Percentiles rank a stretch among this genome's conserved stretches.
These are phyloP conservation scores for Schlechtendalia chinensis DNA, from an alignment of 1,140 invertebrate species.

Conservation along the genomic window DNA sequence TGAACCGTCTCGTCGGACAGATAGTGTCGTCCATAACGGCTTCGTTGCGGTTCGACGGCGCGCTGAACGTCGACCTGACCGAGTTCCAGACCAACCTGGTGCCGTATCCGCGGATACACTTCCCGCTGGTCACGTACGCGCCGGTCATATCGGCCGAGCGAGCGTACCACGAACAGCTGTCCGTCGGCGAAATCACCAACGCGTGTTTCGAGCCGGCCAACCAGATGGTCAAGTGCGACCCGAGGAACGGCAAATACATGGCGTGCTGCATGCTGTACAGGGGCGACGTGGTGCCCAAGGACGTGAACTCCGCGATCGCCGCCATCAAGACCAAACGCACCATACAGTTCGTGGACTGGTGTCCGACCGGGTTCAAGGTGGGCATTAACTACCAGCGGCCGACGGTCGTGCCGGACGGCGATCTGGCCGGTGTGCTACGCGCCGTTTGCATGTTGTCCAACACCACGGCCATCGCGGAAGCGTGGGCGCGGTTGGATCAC, in stretches of 20 bases:
- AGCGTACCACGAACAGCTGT: conserved; percentile 80
- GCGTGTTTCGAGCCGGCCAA: conserved; percentile 86
- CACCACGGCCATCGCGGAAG: conserved; percentile 69
- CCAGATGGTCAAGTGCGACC: conserved; percentile 93
- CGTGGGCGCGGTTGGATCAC: conserved; percentile 71
- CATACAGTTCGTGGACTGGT: conserved; percentile 53
- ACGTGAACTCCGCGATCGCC: conserved; percentile 79
- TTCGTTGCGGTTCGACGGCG: conserved; percentile 85
- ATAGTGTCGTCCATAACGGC: conserved; percentile 85
- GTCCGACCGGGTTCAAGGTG: conserved; percentile 72
- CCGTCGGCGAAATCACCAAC: conserved; percentile 84
- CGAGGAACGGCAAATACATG: conserved; percentile 87
- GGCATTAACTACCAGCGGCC: conserved; percentile 65
- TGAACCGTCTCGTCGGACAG: conserved; percentile 79
- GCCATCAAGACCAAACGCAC: conserved; percentile 78
- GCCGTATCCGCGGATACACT: conserved; percentile 80
- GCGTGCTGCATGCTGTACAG: conserved; percentile 78
- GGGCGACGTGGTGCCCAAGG: conserved; percentile 69
- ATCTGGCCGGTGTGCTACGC: conserved; percentile 78
- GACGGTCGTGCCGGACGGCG: conserved; percentile 74
- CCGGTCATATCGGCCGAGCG: conserved; percentile 83
- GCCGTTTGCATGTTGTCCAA: conserved; percentile 78
- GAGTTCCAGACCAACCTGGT: conserved; percentile 89
- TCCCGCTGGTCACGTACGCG: conserved; percentile 78
- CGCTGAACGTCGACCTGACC: conserved; percentile 83